Evolutionary conservation across 2,113 vertebrate genomes (phyloP).

Genomic region (Agapornis roseicollis): DNA sequence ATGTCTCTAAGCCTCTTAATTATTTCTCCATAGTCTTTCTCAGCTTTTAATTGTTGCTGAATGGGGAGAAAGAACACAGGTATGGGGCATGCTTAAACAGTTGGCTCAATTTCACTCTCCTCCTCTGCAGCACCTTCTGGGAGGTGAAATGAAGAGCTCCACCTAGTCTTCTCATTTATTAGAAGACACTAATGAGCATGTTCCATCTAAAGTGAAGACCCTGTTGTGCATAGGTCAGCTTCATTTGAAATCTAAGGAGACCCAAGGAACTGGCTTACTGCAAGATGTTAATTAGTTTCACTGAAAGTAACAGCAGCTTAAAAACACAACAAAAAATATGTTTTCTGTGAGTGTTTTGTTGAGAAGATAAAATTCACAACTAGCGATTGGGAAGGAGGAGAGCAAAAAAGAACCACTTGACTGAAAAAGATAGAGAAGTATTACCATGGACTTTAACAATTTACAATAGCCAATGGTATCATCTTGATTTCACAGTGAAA

Average conservation of each 20-base stretch:
- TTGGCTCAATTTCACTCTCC: background rate
- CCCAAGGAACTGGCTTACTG: background rate
- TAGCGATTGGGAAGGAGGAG: background rate
- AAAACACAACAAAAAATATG: background rate
- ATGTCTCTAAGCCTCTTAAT: background rate
- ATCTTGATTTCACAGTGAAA: slow-evolving; percentile 49
- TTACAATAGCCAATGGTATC: slow-evolving; percentile 30
- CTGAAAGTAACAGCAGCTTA: background rate
- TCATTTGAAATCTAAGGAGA: slow-evolving; percentile 8
- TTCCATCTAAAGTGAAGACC: background rate
- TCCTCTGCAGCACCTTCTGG: background rate
- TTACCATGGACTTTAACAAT: slow-evolving; percentile 25
- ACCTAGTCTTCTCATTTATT: background rate
- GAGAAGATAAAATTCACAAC: background rate
- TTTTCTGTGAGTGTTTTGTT: background rate
- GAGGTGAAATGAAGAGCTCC: background rate
- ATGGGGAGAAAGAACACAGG: background rate
- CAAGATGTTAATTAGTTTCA: slow-evolving; percentile 34
- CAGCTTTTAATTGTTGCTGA: background rate
- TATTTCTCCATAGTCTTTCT: background rate
- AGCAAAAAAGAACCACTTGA: slow-evolving; percentile 10
- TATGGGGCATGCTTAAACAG: background rate
- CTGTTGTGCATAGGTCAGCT: slow-evolving; percentile 42
- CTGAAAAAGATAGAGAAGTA: slow-evolving; percentile 2
- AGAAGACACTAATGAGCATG: background rate